Percentiles rank a stretch among this genome's conserved stretches.
Evolutionary conservation across 2,888 invertebrate species (phyloP).

Genomic region (Matsumyia berberina): DNA sequence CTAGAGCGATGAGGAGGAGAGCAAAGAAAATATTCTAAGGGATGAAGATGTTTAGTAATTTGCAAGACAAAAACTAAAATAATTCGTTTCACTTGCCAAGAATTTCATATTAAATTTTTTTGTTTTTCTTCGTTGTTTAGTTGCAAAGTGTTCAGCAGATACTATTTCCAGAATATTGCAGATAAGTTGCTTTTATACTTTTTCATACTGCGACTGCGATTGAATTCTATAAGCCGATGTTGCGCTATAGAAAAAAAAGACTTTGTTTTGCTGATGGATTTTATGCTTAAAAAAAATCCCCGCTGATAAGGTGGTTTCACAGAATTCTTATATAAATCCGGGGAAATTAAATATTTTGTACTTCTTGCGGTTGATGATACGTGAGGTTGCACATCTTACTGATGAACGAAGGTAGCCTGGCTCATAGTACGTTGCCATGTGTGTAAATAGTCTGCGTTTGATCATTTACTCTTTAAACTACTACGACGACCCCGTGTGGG

Average conservation of each 20-base stretch:
- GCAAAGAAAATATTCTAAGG: not conserved
- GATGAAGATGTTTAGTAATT: not conserved
- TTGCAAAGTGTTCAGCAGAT: not conserved
- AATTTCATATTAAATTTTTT: conserved; percentile 5
- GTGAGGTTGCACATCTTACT: too few species aligned
- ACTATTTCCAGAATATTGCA: not conserved
- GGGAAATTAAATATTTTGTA: too few species aligned
- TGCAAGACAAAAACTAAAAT: not conserved
- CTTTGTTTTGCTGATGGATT: not conserved
- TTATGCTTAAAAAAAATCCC: not conserved
- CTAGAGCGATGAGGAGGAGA: not conserved
- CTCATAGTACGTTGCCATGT: too few species aligned
- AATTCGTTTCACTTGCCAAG: not conserved
- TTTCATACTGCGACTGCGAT: not conserved
- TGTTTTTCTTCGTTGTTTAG: not conserved
- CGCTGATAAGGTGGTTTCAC: conserved; percentile 7
- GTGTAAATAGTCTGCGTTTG: not conserved
- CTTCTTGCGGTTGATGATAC: too few species aligned
- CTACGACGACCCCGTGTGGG: too few species aligned
- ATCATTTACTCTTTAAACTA: too few species aligned
- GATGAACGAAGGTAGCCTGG: too few species aligned
- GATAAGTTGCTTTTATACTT: conserved; percentile 9
- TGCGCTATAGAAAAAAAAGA: not conserved
- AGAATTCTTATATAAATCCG: too few species aligned
- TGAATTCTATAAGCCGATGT: not conserved